Evolutionary conservation across 2,888 invertebrate genomes (phyloP).

Genomic region (Smittia aterrima): DNA sequence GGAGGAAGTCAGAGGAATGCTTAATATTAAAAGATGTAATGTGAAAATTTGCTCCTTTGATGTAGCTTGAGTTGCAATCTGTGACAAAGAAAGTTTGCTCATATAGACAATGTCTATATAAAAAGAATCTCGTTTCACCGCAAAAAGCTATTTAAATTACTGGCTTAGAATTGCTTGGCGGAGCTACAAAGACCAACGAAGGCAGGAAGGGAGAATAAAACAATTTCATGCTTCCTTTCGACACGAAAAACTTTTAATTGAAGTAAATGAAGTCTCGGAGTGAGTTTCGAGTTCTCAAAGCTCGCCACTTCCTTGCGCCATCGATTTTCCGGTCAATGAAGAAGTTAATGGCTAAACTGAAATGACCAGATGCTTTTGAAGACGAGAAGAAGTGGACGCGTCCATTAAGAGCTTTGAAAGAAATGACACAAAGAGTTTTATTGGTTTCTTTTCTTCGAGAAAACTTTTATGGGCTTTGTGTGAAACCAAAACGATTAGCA

Average conservation of each 20-base stretch:
- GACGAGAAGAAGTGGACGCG: too few species aligned
- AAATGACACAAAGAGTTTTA: too few species aligned
- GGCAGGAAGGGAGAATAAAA: neutral
- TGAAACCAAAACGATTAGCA: too few species aligned
- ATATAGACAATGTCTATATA: neutral
- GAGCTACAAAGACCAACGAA: neutral
- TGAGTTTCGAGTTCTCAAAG: too few species aligned
- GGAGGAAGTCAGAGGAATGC: neutral
- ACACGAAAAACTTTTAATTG: neutral
- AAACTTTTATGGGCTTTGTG: too few species aligned
- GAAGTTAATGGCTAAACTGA: too few species aligned
- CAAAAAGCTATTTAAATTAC: neutral
- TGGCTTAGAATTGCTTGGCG: neutral
- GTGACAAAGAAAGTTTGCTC: neutral
- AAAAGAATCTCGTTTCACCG: neutral
- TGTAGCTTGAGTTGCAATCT: neutral
- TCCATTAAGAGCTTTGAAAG: too few species aligned
- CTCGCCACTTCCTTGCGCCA: too few species aligned
- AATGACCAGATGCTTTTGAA: too few species aligned
- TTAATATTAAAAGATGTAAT: neutral
- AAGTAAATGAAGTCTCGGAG: neutral
- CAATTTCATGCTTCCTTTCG: neutral
- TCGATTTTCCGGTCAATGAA: too few species aligned
- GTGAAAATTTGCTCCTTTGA: neutral
- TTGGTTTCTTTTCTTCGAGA: too few species aligned